Evolutionary conservation across 2,888 invertebrate genomes (phyloP).

Genomic region (Tiphia femorata): DNA sequence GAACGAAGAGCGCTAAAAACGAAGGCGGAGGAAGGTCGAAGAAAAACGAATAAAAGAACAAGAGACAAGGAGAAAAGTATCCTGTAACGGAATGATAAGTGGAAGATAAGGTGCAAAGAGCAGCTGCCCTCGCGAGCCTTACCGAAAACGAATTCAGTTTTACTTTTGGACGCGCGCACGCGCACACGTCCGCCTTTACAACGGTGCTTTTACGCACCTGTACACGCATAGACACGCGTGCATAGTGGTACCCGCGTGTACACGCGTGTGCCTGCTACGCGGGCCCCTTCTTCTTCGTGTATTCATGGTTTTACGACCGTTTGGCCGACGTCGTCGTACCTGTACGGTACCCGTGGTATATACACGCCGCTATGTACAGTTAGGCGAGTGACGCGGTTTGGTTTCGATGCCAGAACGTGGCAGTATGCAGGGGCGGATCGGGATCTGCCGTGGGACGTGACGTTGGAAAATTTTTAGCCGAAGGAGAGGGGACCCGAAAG

Average conservation of each 20-base stretch:
- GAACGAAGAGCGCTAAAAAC: constrained; percentile 8
- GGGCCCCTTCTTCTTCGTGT: constrained; percentile 37
- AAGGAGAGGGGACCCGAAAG: no score
- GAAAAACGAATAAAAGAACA: not conserved
- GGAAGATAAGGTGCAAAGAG: constrained; percentile 29
- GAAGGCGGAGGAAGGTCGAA: constrained; percentile 7
- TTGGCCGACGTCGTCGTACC: constrained; percentile 37
- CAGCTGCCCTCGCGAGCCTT: constrained; percentile 32
- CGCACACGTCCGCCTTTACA: constrained; percentile 24
- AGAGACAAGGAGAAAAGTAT: constrained; percentile 17
- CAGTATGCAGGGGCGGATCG: constrained; percentile 39
- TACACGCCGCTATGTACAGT: constrained; percentile 60
- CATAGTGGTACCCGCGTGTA: constrained; percentile 44
- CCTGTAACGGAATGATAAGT: not conserved
- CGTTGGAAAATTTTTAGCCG: constrained; percentile 12
- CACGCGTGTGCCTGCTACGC: no score
- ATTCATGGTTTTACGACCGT: constrained; percentile 49
- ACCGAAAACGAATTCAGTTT: constrained; percentile 67
- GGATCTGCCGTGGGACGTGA: not conserved
- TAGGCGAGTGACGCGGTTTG: constrained; percentile 62
- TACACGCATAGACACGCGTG: constrained; percentile 46
- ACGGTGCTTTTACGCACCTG: constrained; percentile 57
- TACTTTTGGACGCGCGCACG: constrained; percentile 58
- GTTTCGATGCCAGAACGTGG: constrained; percentile 56
- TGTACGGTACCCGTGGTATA: constrained; percentile 42